Conservation (phyloP, 2,797 vertebrate genomes). For the Coranthus polyacanthus region DNA sequence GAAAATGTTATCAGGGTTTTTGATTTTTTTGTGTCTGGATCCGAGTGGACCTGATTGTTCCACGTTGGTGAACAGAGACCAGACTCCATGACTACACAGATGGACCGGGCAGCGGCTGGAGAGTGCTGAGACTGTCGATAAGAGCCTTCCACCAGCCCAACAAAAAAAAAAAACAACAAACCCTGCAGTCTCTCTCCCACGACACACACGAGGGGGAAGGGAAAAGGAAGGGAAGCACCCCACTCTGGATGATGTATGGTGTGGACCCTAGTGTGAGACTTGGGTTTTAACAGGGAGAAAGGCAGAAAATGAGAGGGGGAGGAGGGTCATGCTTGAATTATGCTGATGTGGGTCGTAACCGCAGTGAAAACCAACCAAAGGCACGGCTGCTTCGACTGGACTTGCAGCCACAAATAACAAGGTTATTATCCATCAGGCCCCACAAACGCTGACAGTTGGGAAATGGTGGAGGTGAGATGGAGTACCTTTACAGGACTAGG, state of each 20-base stretch:
- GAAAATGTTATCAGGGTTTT: conserved; percentile 8
- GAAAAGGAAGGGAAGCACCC: conserved; percentile 34
- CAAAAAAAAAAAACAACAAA: conserved; percentile 29
- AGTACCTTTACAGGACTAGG: conserved; percentile 4
- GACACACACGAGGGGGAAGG: conserved; percentile 60
- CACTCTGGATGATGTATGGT: conserved; percentile 84
- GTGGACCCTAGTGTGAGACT: conserved; percentile 71
- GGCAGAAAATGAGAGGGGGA: conserved; percentile 80
- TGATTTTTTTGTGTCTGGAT: conserved; percentile 11
- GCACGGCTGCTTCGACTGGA: conserved; percentile 47
- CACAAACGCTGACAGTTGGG: conserved; percentile 57
- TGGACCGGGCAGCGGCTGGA: conserved; percentile 44
- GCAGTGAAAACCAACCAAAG: conserved; percentile 57
- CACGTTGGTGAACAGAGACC: conserved; percentile 50
- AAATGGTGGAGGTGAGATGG: conserved; percentile 37
- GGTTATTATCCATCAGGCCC: conserved; percentile 69
- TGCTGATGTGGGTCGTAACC: conserved; percentile 82
- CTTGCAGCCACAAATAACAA: conserved; percentile 63
- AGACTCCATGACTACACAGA: conserved; percentile 42
- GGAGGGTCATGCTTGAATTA: conserved; percentile 85
- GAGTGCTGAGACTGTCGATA: conserved; percentile 71
- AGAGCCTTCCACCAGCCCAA: conserved; percentile 54
- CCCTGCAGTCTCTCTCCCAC: conserved; percentile 61
- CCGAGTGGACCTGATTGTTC: conserved; percentile 56
- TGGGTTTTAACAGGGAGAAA: conserved; percentile 70